These are phyloP conservation scores for Caenorhabditis sp. DNA, from an alignment of 2,888 invertebrate genomes.

Conservation along the genomic window DNA sequence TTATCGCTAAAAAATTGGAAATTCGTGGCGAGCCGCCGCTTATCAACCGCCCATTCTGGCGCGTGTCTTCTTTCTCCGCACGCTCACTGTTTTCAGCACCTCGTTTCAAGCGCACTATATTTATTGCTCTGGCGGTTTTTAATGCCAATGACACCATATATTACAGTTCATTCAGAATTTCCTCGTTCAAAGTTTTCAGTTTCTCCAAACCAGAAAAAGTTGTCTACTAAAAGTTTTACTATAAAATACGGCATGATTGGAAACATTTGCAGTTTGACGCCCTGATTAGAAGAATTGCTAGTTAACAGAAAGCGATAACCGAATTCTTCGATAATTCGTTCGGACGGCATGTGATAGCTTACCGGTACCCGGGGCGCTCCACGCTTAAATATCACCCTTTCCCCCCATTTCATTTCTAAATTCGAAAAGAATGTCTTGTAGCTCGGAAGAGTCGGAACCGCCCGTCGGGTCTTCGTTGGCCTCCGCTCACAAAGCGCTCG, in stretches of 20 bases:
- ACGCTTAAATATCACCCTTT: not conserved
- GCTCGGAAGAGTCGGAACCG: conserved; percentile 5
- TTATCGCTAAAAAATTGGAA: conserved; percentile 42
- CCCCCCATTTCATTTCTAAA: not conserved
- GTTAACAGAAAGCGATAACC: not conserved
- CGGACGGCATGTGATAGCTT: not conserved
- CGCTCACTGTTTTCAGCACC: conserved; percentile 50
- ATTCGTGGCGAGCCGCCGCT: conserved; percentile 30
- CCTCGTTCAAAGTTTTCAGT: too few species aligned
- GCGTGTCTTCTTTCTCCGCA: conserved; percentile 11
- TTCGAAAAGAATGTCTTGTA: not conserved
- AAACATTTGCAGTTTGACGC: not conserved
- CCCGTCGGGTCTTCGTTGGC: too few species aligned
- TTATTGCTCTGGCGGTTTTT: conserved; percentile 31
- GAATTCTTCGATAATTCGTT: not conserved
- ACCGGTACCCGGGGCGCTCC: not conserved
- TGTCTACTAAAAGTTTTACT: too few species aligned
- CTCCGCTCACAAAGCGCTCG: conserved; percentile 1
- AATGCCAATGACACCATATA: too few species aligned
- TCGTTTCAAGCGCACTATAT: conserved; percentile 3
- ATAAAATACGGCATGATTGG: too few species aligned
- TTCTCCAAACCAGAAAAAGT: too few species aligned
- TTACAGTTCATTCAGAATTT: too few species aligned
- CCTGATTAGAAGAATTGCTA: not conserved
- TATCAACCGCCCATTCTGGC: conserved; percentile 9